Conservation (phyloP, 2,888 invertebrate species). For the Torymus aiolomorphi region DNA sequence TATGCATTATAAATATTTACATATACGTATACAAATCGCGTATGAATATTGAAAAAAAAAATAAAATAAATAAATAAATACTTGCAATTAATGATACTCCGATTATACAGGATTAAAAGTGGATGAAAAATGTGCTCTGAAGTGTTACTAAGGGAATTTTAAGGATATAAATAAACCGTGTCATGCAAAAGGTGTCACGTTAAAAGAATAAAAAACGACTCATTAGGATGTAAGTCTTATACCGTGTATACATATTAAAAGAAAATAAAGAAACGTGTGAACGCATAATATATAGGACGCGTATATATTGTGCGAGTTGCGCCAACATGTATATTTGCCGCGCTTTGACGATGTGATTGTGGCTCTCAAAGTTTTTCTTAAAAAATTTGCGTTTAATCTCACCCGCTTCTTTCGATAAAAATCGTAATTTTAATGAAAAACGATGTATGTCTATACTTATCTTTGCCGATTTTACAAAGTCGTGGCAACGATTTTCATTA, state of each 20-base stretch:
- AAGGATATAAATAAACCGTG: conserved; percentile 61
- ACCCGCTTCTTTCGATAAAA: conserved; percentile 43
- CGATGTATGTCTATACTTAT: conserved; percentile 23
- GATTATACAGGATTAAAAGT: conserved; percentile 53
- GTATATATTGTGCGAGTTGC: conserved; percentile 61
- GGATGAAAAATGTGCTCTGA: conserved; percentile 48
- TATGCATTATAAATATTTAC: conserved; percentile 58
- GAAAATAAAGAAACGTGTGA: conserved; percentile 48
- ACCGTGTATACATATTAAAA: conserved; percentile 58
- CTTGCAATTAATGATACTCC: conserved; percentile 58
- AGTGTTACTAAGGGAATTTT: conserved; percentile 54
- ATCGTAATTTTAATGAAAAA: not conserved
- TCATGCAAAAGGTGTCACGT: conserved; percentile 67
- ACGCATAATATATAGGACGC: conserved; percentile 56
- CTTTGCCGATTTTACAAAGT: conserved; percentile 14
- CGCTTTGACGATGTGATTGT: conserved; percentile 68
- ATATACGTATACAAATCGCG: conserved; percentile 50
- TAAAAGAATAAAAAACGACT: conserved; percentile 66
- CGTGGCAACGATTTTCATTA: conserved; percentile 3
- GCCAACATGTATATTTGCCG: conserved; percentile 59
- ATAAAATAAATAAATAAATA: conserved; percentile 40
- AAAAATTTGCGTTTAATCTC: conserved; percentile 49
- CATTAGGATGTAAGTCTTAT: conserved; percentile 71
- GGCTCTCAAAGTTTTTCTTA: conserved; percentile 64
- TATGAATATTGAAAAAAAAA: conserved; percentile 46